Base-by-base conservation (phyloP, 1,140 invertebrate species). In the Cotesia chilonis region DNA sequence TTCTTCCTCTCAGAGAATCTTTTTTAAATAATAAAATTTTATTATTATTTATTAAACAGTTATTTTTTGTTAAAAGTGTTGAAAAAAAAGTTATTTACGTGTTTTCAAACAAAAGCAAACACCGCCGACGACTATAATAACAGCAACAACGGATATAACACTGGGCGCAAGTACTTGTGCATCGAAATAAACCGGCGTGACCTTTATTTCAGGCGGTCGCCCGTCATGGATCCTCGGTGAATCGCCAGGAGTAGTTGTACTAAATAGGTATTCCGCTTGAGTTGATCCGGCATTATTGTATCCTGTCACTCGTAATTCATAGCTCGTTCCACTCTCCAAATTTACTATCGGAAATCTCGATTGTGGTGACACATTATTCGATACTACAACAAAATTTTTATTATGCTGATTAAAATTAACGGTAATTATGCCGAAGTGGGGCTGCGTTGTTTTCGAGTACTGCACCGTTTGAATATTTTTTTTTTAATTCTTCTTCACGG, bases 261-360 rank as follows among this genome's bases (percentile, higher is more conserved):
- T 88, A 82, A 93, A 92, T 74, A 88, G 84, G 77, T 92, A 92
- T 74, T 91, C 89, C 68, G 88, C 88, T 54, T 90, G 88, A 17
- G 90, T 92, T 37, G 90, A 90, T 2, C 93, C 93, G 6, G 92
- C 92, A 79, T 92, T 91, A 81, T 93, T 94, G 75, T 90, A 89
- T 9, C 92, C 92, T 7, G 89, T 91, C 4, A 94, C 88, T 52
- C 90, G 84, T 65, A 94, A 87, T 68, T 89, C 88, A 79, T 94
- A 94, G 75, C 89, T 89, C 4, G 90, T 90, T 9, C 89, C 90
- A n/a, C 91, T 90, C 57, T 89, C 88, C 37, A 94, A 84, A 71
- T 91, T 90, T 7, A 88, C 89, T 84, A 92, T 86, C 78, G 88
- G 79, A 76, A 88, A 88, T 76, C 84, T 79, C 81, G 83, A 80